phyloP scores from a whole-genome alignment of 37 sponge, comb jelly and placozoan genomes.

The Aphrocallistes beatrix region DNA sequence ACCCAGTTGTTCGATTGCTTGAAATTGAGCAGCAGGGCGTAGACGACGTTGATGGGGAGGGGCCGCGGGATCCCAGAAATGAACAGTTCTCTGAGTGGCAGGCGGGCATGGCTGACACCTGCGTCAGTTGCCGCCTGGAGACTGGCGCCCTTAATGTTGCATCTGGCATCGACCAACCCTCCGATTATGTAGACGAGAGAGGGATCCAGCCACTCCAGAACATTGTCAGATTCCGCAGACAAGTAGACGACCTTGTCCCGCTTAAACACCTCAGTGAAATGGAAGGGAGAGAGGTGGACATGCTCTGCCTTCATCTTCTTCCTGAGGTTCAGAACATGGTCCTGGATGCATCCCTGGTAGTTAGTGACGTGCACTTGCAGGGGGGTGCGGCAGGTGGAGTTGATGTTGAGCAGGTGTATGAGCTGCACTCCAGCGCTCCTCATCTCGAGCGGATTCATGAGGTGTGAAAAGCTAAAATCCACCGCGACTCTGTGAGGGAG shows the following conservation, averaged over 20 bases:
- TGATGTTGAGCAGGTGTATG: not conserved
- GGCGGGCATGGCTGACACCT: not conserved
- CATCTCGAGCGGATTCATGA: not conserved
- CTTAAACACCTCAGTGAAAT: not conserved
- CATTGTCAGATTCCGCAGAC: not conserved
- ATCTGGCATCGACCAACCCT: not conserved
- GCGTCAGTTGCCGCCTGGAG: not conserved
- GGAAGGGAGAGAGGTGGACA: not conserved
- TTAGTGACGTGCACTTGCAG: not conserved
- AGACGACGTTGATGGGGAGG: not conserved
- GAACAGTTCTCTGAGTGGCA: not conserved
- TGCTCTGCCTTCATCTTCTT: not conserved
- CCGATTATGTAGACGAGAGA: not conserved
- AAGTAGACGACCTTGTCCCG: not conserved
- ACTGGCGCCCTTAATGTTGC: not conserved
- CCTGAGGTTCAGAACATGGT: not conserved
- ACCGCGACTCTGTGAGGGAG: conserved; percentile 13
- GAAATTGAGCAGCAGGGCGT: not conserved
- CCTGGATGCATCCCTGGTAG: not conserved
- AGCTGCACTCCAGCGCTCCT: not conserved
- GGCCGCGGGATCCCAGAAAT: not conserved
- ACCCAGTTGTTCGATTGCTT: not conserved
- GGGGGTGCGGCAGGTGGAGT: not conserved
- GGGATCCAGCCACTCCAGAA: not conserved
- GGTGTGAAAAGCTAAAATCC: not conserved